Conservation (phyloP, 2,888 invertebrate species). For the Campoletis raptor region DNA sequence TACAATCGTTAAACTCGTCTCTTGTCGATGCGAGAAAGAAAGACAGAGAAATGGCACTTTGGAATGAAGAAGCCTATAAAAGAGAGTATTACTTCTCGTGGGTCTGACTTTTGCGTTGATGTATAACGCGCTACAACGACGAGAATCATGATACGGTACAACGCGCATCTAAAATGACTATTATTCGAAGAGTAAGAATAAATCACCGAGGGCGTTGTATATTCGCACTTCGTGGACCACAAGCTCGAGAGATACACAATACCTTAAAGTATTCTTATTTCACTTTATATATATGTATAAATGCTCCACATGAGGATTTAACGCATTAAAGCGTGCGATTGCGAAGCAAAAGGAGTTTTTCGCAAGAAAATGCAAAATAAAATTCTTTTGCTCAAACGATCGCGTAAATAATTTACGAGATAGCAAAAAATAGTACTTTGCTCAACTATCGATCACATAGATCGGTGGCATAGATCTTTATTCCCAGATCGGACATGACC, state of each 20-base stretch:
- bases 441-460: conserved; percentile 22
- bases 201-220: conserved; percentile 69
- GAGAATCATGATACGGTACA: conserved; percentile 21
- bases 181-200: conserved; percentile 70
- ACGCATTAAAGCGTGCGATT: conserved; percentile 33
- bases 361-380: conserved; percentile 19
- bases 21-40: not conserved
- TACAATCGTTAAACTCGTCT: conserved; percentile 54
- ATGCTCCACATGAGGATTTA: conserved; percentile 31
- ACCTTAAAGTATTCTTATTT: conserved; percentile 42
- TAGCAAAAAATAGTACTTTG: not conserved
- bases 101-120: conserved; percentile 38
- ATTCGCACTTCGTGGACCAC: conserved; percentile 65
- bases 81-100: conserved; percentile 35
- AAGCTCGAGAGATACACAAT: conserved; percentile 36
- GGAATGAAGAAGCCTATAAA: conserved; percentile 38
- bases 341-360: conserved; percentile 4
- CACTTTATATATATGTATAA: not conserved
- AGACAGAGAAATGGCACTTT: not conserved
- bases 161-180: conserved; percentile 52
- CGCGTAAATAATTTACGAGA: conserved; percentile 26
- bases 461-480: conserved; percentile 40
- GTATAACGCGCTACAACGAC: conserved; percentile 33
- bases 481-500: conserved; percentile 22
- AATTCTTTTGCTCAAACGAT: conserved; percentile 7